These are phyloP conservation scores for Candoia aspera DNA, from an alignment of 2,113 vertebrate genomes.

Conservation along the genomic window DNA sequence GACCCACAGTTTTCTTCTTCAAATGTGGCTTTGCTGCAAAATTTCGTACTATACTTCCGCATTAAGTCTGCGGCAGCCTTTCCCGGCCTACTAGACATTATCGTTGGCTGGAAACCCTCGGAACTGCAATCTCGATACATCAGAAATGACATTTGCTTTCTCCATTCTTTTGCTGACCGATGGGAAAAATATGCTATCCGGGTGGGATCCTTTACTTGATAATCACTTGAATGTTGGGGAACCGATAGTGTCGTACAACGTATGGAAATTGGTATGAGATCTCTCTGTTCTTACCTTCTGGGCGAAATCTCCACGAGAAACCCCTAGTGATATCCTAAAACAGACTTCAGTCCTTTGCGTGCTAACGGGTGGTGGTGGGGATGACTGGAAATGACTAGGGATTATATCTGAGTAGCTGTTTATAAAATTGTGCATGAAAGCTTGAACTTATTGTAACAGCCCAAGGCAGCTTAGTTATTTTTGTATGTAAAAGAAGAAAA, in stretches of 20 bases:
- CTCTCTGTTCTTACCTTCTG: not conserved
- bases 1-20: not conserved
- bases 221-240: not conserved
- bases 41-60: not conserved
- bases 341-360: not conserved
- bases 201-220: not conserved
- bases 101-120: not conserved
- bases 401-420: not conserved
- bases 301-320: not conserved
- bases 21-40: not conserved
- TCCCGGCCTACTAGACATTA: not conserved
- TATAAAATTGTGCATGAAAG: not conserved
- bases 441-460: not conserved
- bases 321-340: not conserved
- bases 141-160: not conserved
- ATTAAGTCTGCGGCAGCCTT: not conserved
- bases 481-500: not conserved
- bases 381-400: not conserved
- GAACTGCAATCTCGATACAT: not conserved
- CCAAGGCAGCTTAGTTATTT: not conserved
- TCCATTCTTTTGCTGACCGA: not conserved
- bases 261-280: not conserved
- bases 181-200: not conserved
- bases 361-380: not conserved
- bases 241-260: not conserved